A percentile compares a stretch with the other conserved stretches of the same genome.
Conservation (phyloP, 2,888 invertebrate genomes). For the Apodemia zela region DNA sequence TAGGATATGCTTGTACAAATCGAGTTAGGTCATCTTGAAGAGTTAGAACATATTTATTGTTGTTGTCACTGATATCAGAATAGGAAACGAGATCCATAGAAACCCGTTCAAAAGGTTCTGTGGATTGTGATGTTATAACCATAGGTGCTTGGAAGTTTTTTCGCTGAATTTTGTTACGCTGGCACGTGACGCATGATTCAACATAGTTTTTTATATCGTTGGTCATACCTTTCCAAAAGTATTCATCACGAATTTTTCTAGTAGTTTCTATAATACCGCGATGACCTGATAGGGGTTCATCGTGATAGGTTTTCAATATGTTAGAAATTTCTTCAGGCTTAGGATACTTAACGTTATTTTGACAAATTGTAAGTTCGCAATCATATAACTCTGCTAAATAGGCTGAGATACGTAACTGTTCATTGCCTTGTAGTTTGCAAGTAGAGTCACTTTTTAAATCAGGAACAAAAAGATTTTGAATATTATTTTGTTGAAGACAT, state of each 20-base stretch:
- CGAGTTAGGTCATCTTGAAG: constrained; percentile 41
- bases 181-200: constrained; percentile 35
- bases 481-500: constrained; percentile 35
- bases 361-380: constrained; percentile 36
- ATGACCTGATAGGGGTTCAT: constrained; percentile 40
- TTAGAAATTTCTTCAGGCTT: constrained; percentile 35
- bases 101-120: constrained; percentile 41
- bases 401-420: constrained; percentile 36
- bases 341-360: constrained; percentile 34
- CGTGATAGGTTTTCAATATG: constrained; percentile 39
- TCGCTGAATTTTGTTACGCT: constrained; percentile 40
- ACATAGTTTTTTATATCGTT: constrained; percentile 38
- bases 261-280: constrained; percentile 40
- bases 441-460: constrained; percentile 34
- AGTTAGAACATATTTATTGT: constrained; percentile 39
- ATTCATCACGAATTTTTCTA: constrained; percentile 38
- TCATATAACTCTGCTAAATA: constrained; percentile 38
- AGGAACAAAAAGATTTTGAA: constrained; percentile 33
- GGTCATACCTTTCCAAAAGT: constrained; percentile 42
- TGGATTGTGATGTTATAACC: constrained; percentile 41
- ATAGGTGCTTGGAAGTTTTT: constrained; percentile 41
- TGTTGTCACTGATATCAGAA: constrained; percentile 38
- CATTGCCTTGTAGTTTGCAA: constrained; percentile 32
- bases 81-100: constrained; percentile 43
- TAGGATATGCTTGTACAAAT: constrained; percentile 42